Conservation (phyloP, 2,888 invertebrate genomes). For the Tachina grossa region DNA sequence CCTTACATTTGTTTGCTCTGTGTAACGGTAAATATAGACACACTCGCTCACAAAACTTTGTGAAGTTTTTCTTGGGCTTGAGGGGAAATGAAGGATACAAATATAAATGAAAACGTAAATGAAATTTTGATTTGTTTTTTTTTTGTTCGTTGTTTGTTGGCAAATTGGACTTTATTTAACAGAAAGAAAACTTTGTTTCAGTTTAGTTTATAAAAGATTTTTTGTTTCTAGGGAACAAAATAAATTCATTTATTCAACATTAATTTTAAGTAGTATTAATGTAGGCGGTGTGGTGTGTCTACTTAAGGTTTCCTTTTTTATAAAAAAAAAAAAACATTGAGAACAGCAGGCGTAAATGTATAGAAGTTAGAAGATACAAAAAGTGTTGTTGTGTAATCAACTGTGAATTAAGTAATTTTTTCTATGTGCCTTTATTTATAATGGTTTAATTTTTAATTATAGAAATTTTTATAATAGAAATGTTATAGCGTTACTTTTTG, state of each 20-base stretch:
- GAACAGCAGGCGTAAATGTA: no score
- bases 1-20: background rate
- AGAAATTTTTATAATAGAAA: no score
- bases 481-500: no score
- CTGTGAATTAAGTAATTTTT: no score
- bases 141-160: background rate
- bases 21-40: constrained; percentile 20
- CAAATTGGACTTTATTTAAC: constrained; percentile 48
- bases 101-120: constrained; percentile 38
- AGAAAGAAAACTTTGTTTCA: constrained; percentile 30
- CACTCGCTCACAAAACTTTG: background rate
- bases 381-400: no score
- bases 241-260: constrained; percentile 14
- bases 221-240: background rate
- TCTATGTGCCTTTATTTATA: no score
- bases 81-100: background rate
- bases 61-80: background rate
- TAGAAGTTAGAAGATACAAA: no score
- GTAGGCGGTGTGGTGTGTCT: background rate
- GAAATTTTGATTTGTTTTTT: constrained; percentile 28
- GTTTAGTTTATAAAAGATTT: background rate
- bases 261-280: constrained; percentile 24
- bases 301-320: no score
- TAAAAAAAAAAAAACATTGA: no score
- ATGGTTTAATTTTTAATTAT: no score